Conservation (phyloP, 1,140 invertebrate genomes). For the Atta cephalotes region DNA sequence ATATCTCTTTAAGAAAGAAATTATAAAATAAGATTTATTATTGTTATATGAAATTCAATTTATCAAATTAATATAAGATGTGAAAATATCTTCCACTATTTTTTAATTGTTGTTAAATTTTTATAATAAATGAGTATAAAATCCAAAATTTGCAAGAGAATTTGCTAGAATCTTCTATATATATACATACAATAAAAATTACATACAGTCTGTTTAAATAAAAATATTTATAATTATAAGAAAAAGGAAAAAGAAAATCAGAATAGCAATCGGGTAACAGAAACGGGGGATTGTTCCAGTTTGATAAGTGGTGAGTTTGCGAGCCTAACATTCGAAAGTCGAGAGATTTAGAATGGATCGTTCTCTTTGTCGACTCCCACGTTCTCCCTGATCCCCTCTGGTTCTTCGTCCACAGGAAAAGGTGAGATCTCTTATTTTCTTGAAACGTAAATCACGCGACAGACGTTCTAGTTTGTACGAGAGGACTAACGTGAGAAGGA, state of each 20-base stretch:
- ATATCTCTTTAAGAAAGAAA: too few species aligned
- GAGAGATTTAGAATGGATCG: constrained; percentile 77
- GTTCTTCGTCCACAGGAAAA: background rate
- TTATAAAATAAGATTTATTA: too few species aligned
- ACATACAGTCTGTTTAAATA: too few species aligned
- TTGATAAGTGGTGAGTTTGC: constrained; percentile 60
- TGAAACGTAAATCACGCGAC: constrained; percentile 82
- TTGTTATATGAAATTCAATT: too few species aligned
- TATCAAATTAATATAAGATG: too few species aligned
- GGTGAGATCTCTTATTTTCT: constrained; percentile 76
- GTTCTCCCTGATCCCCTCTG: constrained; percentile 32
- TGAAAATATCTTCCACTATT: too few species aligned
- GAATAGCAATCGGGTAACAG: background rate
- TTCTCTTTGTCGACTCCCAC: constrained; percentile 68
- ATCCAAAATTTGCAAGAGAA: too few species aligned
- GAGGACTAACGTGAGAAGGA: constrained; percentile 37
- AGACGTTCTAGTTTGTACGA: constrained; percentile 76
- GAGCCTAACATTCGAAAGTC: constrained; percentile 45
- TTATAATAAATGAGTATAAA: too few species aligned
- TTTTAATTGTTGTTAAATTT: too few species aligned
- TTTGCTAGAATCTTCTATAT: too few species aligned
- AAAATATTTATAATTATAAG: background rate
- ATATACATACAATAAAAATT: too few species aligned
- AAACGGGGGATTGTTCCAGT: constrained; percentile 18
- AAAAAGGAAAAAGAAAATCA: background rate